These are phyloP conservation scores for Erinaceus europaeus DNA, from an alignment of 2,113 vertebrate genomes.

Conservation along the genomic window DNA sequence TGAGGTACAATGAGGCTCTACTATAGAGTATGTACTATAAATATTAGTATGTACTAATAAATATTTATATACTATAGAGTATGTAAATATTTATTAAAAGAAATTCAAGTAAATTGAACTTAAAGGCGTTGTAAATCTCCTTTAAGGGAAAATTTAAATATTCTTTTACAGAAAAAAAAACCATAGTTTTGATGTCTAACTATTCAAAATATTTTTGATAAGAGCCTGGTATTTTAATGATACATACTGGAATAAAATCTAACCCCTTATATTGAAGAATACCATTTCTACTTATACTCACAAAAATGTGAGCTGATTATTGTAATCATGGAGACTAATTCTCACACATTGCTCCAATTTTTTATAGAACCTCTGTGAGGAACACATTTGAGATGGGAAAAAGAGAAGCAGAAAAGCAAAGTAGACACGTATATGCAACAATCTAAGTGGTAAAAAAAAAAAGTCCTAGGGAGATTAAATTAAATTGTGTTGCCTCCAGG, in stretches of 20 bases:
- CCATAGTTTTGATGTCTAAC: background rate
- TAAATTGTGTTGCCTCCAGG: no score
- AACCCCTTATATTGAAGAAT: background rate
- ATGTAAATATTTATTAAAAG: background rate
- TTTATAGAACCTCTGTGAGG: background rate
- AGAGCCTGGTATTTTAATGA: background rate
- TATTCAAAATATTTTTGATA: background rate
- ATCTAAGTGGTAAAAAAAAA: background rate
- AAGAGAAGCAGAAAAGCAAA: background rate
- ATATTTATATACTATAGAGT: background rate
- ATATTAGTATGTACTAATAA: no score
- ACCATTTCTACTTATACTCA: background rate
- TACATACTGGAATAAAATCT: background rate
- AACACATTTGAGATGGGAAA: background rate
- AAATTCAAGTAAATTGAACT: background rate
- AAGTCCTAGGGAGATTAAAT: background rate
- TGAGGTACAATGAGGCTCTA: background rate
- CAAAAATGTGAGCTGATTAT: background rate
- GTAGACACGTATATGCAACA: background rate
- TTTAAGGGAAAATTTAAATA: constrained; percentile 11
- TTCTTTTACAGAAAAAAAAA: background rate
- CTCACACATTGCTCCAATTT: background rate
- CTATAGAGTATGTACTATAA: background rate
- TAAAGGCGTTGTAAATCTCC: background rate
- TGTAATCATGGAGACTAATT: background rate